phyloP scores from a whole-genome alignment of 2,888 invertebrate genomes.

The Leptothorax acervorum region DNA sequence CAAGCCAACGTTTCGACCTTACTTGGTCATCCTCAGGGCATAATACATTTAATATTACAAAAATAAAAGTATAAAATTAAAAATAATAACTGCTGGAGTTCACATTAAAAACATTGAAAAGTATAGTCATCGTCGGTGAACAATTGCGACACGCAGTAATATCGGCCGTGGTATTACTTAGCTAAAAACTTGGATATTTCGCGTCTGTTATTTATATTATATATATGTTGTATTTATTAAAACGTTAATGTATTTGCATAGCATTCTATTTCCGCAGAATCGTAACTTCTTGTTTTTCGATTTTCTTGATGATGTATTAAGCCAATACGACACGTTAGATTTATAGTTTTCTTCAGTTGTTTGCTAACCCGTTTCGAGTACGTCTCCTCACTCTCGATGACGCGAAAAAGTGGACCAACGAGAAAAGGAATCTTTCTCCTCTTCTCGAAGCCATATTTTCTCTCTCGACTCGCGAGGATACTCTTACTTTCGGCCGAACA shows the following conservation, averaged over 20 bases:
- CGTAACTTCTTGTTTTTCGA: background rate
- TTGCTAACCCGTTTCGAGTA: slow-evolving; percentile 22
- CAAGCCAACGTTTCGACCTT: too few species aligned
- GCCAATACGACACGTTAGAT: background rate
- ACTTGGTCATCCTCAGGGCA: too few species aligned
- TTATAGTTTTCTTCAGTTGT: slow-evolving; percentile 18
- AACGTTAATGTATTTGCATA: background rate
- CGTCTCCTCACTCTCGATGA: slow-evolving; percentile 45
- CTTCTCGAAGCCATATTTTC: slow-evolving; percentile 34
- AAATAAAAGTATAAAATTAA: too few species aligned
- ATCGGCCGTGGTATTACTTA: too few species aligned
- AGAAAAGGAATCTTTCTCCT: slow-evolving; percentile 39
- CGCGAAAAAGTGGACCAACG: slow-evolving; percentile 56
- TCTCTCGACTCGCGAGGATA: slow-evolving; percentile 42
- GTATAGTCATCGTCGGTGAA: too few species aligned
- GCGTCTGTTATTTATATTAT: background rate
- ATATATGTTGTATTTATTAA: background rate
- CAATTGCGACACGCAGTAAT: too few species aligned
- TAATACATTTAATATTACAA: too few species aligned
- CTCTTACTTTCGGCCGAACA: slow-evolving; percentile 41
- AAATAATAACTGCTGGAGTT: too few species aligned
- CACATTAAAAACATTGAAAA: too few species aligned
- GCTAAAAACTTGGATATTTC: background rate
- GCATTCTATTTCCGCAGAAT: background rate
- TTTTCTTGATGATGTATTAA: background rate